These are phyloP conservation scores for Zelleria hepariella DNA, from an alignment of 2,888 invertebrate species.

Conservation along the genomic window DNA sequence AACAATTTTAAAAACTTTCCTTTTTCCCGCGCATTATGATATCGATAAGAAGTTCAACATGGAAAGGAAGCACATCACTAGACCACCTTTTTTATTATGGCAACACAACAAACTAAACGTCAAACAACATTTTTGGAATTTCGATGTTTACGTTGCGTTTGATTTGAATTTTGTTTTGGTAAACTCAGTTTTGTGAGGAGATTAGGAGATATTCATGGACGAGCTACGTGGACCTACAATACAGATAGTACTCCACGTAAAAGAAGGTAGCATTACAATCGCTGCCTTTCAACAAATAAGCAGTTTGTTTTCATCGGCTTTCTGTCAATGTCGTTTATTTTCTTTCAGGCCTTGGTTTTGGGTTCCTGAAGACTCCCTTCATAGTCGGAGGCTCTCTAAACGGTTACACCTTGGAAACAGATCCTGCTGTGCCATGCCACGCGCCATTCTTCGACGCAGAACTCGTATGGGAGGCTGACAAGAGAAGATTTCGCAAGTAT, in stretches of 20 bases:
- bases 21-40: neutral
- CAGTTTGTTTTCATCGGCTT: neutral
- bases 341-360: slow-evolving; percentile 70
- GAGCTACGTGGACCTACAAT: slow-evolving; percentile 74
- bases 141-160: slow-evolving; percentile 30
- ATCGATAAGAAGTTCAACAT: neutral
- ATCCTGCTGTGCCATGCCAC: slow-evolving; percentile 70
- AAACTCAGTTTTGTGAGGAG: neutral
- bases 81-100: neutral
- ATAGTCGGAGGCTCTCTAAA: slow-evolving; percentile 74
- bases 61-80: neutral
- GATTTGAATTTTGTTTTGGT: slow-evolving; percentile 27
- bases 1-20: no score
- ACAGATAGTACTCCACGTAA: slow-evolving; percentile 77
- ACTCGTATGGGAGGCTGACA: slow-evolving; percentile 84
- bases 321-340: neutral
- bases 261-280: slow-evolving; percentile 65
- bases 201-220: slow-evolving; percentile 59
- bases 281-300: neutral
- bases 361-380: slow-evolving; percentile 66
- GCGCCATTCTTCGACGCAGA: slow-evolving; percentile 79
- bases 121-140: neutral
- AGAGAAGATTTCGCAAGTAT: slow-evolving; percentile 77
- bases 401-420: slow-evolving; percentile 78
- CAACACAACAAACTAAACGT: neutral